Evolutionary conservation across 2,113 vertebrate genomes (phyloP), one percentile per base, ranked within the genome.

Genomic region (Camelus dromedarius): DNA sequence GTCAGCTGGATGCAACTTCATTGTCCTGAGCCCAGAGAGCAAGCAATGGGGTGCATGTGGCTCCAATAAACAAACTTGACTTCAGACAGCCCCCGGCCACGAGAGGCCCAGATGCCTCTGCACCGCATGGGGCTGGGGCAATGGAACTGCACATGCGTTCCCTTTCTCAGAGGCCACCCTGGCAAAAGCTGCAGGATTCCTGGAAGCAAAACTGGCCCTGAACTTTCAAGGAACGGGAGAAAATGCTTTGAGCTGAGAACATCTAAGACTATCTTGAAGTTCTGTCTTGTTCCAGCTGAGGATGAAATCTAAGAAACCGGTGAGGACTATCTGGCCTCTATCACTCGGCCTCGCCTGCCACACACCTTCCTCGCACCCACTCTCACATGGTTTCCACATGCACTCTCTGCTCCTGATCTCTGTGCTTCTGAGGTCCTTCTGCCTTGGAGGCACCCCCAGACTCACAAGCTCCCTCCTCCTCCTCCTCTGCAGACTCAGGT

Each of bases 1-100:
- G 80, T 60, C 92, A 85, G 79, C 89, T 64, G 84, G 66, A 84
- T 76, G 5, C 32, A 75, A 79, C 84, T n/a, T 76, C 84, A 13
- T 67, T 80, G 38, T 75, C 48, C 70, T 62, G 67, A 54, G 70
- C 69, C 46, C 76, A 79, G 38, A 26, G n/a, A 92, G 83, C 12
- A 3, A 92, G 89, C 58, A 28, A 22, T 20, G 26, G 64, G 72
- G 72, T 69, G 30, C 72, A 12, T 5, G 8, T 1, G 50, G 58
- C 84, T 75, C 72, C 64, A 67, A n/a, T 52, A 69, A 60, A 48
- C 92, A 69, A 75, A 67, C n/a, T 8, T 11, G 66, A 69, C 72
- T 32, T 67, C 64, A 42, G n/a, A 62, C 13, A 24, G 58, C 58
- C 28, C 54, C 19, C 7, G 2, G 46, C 38, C n/a, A 7, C 0